Evolutionary conservation across 2,113 vertebrate genomes (phyloP).

Genomic region (Alligator sinensis): DNA sequence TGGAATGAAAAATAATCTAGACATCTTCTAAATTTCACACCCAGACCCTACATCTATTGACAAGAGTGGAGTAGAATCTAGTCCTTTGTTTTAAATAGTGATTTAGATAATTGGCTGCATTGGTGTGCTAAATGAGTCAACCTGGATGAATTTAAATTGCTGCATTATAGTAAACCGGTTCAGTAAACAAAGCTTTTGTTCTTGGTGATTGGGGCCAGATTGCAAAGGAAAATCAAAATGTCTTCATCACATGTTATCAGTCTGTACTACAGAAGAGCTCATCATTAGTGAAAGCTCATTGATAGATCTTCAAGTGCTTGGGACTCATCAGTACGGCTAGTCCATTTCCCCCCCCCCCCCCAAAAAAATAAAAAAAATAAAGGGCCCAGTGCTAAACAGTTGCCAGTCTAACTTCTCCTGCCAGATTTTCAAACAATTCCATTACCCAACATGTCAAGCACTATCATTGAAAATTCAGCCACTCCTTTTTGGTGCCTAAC

Average conservation of each 20-base stretch:
- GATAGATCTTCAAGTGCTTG: no score
- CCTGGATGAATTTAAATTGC: neutral
- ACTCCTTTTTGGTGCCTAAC: neutral
- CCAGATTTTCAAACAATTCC: neutral
- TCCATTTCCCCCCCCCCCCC: no score
- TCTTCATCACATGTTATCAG: no score
- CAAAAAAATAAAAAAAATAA: no score
- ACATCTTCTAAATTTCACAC: neutral
- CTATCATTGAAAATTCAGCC: neutral
- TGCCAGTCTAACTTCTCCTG: neutral
- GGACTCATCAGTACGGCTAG: no score
- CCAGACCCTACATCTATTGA: neutral
- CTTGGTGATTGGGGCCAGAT: neutral
- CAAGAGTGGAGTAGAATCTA: neutral
- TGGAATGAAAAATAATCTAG: neutral
- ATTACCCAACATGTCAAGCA: neutral
- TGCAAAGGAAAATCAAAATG: neutral
- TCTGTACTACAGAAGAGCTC: no score
- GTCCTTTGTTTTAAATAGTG: neutral
- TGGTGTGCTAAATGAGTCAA: neutral
- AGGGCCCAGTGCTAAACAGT: neutral
- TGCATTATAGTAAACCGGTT: neutral
- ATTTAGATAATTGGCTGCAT: neutral
- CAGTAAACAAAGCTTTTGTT: neutral
- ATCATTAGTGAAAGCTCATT: no score